These are phyloP conservation scores for Corythornis madagascariensis DNA, from an alignment of 2,113 vertebrate genomes.

Conservation along the genomic window DNA sequence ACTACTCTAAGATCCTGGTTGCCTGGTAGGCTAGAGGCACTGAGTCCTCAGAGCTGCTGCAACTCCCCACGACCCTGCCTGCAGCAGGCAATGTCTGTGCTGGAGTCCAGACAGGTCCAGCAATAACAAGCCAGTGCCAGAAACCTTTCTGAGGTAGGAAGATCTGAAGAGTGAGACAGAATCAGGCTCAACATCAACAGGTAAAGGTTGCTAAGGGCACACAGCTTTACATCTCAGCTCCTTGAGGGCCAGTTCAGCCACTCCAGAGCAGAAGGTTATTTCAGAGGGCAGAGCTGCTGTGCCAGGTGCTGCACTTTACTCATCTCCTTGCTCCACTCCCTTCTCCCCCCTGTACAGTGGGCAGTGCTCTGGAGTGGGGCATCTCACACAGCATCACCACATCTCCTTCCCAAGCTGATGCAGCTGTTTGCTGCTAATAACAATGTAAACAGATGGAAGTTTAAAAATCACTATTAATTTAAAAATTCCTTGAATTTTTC, in stretches of 20 bases:
- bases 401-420: not conserved
- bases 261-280: not conserved
- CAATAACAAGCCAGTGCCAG: accelerated
- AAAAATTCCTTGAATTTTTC: conserved; percentile 45
- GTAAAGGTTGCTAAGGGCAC: not conserved
- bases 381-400: not conserved
- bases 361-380: not conserved
- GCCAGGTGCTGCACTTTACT: not conserved
- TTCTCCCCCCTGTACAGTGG: not conserved
- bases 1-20: not conserved
- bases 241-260: not conserved
- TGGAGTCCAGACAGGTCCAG: not conserved
- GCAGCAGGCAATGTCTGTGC: accelerated
- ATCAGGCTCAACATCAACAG: accelerated
- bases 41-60: not conserved
- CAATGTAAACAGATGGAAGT: not conserved
- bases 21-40: not conserved
- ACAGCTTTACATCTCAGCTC: not conserved
- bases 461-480: not conserved
- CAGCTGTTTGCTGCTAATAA: not conserved
- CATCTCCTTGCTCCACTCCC: not conserved
- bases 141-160: not conserved
- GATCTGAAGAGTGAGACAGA: not conserved
- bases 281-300: not conserved
- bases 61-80: not conserved